Percentiles rank a stretch among this genome's conserved stretches.
phyloP scores from a whole-genome alignment of 92 coral and sea anemone species.

The Chrysogorgia sp. region DNA sequence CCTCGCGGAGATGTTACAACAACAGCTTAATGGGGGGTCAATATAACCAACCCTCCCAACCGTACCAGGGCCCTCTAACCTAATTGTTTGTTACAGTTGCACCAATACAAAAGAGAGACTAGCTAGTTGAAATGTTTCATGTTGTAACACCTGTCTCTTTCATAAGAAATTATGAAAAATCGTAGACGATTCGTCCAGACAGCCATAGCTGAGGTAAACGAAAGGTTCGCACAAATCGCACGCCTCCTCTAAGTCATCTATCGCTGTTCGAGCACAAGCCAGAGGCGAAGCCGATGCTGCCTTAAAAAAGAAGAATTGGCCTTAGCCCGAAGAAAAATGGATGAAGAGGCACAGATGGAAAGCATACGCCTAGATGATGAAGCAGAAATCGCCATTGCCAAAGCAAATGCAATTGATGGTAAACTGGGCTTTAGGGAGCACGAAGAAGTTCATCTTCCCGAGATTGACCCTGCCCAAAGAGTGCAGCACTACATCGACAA shows the following conservation, averaged over 20 bases:
- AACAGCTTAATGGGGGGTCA: too few species aligned
- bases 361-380: conserved; percentile 57
- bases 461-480: conserved; percentile 21
- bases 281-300: conserved; percentile 60
- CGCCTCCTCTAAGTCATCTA: conserved; percentile 18
- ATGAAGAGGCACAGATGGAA: conserved; percentile 45
- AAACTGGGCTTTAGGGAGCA: conserved; percentile 34
- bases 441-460: conserved; percentile 11
- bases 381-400: conserved; percentile 57
- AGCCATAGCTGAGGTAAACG: conserved; percentile 36
- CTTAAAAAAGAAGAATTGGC: conserved; percentile 56
- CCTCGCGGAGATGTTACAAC: too few species aligned
- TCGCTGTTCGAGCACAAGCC: conserved; percentile 31
- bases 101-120: too few species aligned
- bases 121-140: too few species aligned
- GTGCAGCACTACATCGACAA: conserved; percentile 49
- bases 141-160: too few species aligned
- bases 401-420: conserved; percentile 49
- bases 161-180: conserved; percentile 38
- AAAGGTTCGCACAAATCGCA: too few species aligned
- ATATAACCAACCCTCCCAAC: too few species aligned
- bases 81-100: too few species aligned
- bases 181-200: conserved; percentile 27
- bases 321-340: conserved; percentile 50
- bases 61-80: too few species aligned